These are phyloP conservation scores for Julus scanicus DNA, from an alignment of 2,888 invertebrate genomes.

Conservation along the genomic window DNA sequence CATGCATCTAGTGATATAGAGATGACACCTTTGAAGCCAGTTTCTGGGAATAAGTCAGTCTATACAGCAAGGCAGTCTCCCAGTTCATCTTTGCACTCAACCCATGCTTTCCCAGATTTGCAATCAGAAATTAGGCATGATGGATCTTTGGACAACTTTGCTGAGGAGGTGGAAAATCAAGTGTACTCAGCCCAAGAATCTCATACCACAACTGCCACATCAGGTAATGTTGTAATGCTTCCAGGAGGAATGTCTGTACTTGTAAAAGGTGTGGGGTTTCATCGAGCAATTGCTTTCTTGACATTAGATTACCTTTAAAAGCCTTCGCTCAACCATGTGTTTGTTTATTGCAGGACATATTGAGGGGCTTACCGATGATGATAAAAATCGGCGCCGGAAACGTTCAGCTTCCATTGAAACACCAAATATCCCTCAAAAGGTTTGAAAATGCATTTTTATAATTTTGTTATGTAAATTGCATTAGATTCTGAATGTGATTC, in stretches of 20 bases:
- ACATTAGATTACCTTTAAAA: not conserved
- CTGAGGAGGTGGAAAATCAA: constrained; percentile 7
- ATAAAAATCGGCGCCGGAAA: constrained; percentile 46
- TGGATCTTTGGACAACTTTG: not conserved
- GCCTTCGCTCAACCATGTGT: not conserved
- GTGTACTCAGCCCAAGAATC: not conserved
- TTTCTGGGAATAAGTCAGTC: not conserved
- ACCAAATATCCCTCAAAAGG: not conserved
- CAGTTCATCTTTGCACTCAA: not conserved
- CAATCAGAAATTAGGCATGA: not conserved
- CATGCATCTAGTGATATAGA: not conserved
- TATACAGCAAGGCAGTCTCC: not conserved
- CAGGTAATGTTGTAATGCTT: not conserved
- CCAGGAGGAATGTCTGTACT: not conserved
- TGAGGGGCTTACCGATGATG: not conserved
- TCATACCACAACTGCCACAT: not conserved
- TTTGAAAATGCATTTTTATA: not conserved
- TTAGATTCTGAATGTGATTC: not conserved
- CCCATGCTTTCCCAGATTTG: not conserved
- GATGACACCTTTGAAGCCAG: constrained; percentile 1
- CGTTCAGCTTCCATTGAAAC: constrained; percentile 35
- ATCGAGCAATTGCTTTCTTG: not conserved
- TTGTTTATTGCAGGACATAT: constrained; percentile 7
- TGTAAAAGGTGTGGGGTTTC: not conserved
- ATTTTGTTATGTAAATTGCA: not conserved